Conservation (phyloP, 2,888 invertebrate genomes). For the Yponomeuta evonymella region DNA sequence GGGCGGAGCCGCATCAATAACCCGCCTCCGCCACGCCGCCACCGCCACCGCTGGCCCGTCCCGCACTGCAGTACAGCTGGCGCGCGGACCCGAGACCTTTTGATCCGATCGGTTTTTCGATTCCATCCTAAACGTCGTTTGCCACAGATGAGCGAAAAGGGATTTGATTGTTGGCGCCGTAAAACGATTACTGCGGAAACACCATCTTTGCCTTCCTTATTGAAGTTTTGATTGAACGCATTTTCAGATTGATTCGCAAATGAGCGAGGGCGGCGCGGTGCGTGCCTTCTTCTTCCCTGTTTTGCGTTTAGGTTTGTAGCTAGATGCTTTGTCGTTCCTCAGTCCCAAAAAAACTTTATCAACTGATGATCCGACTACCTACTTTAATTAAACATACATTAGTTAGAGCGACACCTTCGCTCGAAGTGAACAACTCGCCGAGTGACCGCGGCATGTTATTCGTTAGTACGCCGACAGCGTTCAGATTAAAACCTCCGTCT, state of each 20-base stretch:
- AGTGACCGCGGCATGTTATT: neutral
- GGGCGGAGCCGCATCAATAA: conserved; percentile 19
- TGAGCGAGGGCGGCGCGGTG: neutral
- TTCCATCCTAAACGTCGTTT: conserved; percentile 9
- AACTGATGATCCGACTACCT: no score
- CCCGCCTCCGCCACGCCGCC: conserved; percentile 6
- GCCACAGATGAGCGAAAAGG: conserved; percentile 5
- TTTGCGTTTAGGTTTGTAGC: neutral
- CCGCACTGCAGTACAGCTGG: conserved; percentile 5
- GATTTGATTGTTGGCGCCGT: neutral
- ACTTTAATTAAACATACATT: no score
- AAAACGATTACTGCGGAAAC: neutral
- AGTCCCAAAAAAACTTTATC: no score
- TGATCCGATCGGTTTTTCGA: conserved; percentile 5
- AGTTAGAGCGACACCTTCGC: neutral
- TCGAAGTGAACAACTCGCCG: neutral
- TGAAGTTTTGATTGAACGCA: neutral
- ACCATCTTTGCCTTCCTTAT: neutral
- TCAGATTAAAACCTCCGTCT: conserved; percentile 48
- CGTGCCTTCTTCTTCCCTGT: neutral
- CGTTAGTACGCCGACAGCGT: conserved; percentile 34
- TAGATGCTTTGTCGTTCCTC: neutral
- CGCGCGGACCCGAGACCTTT: conserved; percentile 7
- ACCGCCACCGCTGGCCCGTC: neutral
- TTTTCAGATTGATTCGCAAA: neutral